Evolutionary conservation across 1,140 invertebrate species (phyloP), one percentile per base, ranked within the genome.

Genomic region (Oncopodura yosiiana): DNA sequence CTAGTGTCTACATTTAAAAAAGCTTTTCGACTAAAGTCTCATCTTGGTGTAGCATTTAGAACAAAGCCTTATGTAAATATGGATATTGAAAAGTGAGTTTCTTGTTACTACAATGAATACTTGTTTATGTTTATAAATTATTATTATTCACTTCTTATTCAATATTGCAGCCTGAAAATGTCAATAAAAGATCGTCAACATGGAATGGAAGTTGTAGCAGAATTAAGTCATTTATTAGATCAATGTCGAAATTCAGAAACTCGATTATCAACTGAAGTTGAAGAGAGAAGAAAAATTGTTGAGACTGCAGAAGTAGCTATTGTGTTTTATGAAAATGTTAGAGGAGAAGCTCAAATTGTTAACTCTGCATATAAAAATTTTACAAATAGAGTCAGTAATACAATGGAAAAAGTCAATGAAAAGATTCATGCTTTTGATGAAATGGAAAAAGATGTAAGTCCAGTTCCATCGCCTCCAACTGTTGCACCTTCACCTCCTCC

Each of bases 241-340:
- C 50, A 57, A 29, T 52, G 48, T 32, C 16, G 50, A 24, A 41
- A 43, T 2, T 61, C 58, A 3, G 58, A 64, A 27, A 21, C 16
- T 4, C 61, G 61, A 50, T 52, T 64, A 24, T 43, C 34, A 14
- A 38, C 32, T 23, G 62, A 64, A 48, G 62, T 64, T 2, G 62
- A 64, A 3, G 62, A 64, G 27, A 42, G 62, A 23, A 37, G 62
- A 45, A 64, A 56, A 44, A 58, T 64, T 45, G 59, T 61, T 0
- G 58, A 64, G 42, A 53, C 52, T n/a, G 49, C 54, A 12, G 62
- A 64, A 56, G 54, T 56, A 19, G 62, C 57, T 11, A 54, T 64
- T 37, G 62, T 64, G 16, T 61, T 50, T 42, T 64, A 58, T 38
- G 62, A 64, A 60, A 64, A 59, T 49, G 53, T 64, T 14, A 51